Evolutionary conservation across 37 sponge, comb jelly and placozoan species (phyloP).

Genomic region (Aplysina aerophoba): DNA sequence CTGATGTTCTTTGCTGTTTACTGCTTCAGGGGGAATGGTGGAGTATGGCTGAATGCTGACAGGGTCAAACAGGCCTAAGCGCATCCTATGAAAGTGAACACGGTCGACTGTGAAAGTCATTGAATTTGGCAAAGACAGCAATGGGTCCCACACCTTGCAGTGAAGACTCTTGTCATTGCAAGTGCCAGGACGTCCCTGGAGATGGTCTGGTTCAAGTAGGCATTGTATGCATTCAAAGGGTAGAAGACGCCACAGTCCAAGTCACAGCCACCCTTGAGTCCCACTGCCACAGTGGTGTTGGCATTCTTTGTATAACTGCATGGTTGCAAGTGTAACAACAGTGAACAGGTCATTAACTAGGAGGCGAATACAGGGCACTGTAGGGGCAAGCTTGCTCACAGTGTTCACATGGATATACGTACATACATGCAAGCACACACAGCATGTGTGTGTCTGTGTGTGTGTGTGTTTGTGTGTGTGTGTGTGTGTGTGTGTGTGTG

Average conservation of each 20-base stretch:
- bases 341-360: neutral
- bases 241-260: constrained; percentile 83
- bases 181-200: constrained; percentile 54
- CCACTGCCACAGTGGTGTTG: constrained; percentile 57
- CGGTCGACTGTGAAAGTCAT: neutral
- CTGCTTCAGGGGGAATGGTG: constrained; percentile 44
- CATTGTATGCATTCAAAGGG: constrained; percentile 49
- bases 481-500: no score
- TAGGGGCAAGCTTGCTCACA: neutral
- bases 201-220: constrained; percentile 64
- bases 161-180: constrained; percentile 65
- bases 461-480: no score
- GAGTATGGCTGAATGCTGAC: constrained; percentile 55
- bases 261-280: constrained; percentile 76
- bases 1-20: constrained; percentile 65
- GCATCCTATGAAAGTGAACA: constrained; percentile 41
- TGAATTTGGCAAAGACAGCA: neutral
- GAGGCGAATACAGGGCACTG: neutral
- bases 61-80: constrained; percentile 82
- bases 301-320: constrained; percentile 58
- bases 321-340: neutral
- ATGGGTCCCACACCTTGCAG: constrained; percentile 35
- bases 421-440: constrained; percentile 13
- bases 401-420: neutral
- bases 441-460: neutral